Conservation (phyloP, 2,888 invertebrate genomes). For the Cantharis rustica region DNA sequence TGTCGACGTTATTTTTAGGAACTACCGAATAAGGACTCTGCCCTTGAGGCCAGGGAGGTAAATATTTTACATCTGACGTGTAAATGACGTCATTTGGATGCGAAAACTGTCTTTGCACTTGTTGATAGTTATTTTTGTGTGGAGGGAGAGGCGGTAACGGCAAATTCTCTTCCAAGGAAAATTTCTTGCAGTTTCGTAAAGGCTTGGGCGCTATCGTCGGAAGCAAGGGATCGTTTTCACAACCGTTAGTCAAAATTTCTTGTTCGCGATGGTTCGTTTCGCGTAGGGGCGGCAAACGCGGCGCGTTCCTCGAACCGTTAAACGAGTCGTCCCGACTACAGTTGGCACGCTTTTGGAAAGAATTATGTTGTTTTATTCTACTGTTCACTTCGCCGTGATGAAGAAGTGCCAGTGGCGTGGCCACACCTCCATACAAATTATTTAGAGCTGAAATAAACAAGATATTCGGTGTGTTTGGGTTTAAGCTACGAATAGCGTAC, state of each 20-base stretch:
- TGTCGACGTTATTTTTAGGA: constrained; percentile 39
- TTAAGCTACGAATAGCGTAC: not conserved
- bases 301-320: constrained; percentile 52
- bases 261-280: constrained; percentile 59
- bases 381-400: constrained; percentile 60
- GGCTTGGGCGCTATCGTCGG: constrained; percentile 45
- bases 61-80: constrained; percentile 50
- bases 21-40: constrained; percentile 53
- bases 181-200: constrained; percentile 52
- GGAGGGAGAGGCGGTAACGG: constrained; percentile 68
- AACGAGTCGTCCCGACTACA: constrained; percentile 47
- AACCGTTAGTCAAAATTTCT: constrained; percentile 47
- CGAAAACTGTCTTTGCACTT: constrained; percentile 35
- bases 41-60: constrained; percentile 69
- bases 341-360: constrained; percentile 49
- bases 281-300: constrained; percentile 61
- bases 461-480: not conserved
- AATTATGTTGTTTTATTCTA: constrained; percentile 58
- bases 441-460: constrained; percentile 46
- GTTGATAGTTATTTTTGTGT: constrained; percentile 52
- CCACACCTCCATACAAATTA: constrained; percentile 72
- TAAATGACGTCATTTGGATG: constrained; percentile 45
- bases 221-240: constrained; percentile 66
- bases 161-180: constrained; percentile 56
- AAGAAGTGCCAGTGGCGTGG: constrained; percentile 71